Base-by-base conservation (phyloP, 2,113 vertebrate genomes). In the Clarias magur region DNA sequence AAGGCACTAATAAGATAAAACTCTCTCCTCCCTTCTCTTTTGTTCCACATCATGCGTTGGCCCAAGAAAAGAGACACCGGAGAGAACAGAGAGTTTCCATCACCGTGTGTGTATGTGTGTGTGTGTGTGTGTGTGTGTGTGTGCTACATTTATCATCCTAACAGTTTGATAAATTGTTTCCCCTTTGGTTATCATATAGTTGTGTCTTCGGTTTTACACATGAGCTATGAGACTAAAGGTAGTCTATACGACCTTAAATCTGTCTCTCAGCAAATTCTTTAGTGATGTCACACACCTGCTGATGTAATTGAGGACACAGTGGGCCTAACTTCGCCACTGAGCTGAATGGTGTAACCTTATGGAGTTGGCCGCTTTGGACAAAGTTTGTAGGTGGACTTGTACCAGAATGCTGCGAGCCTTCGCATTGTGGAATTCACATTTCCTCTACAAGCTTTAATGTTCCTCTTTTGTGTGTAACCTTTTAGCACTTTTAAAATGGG, bases 11-110 rank as follows among this genome's bases (percentile, higher is more conserved):
- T 85, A 76, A 78, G 72, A 85, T 63, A 59, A 85, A 76, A 42
- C n/a, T 53, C 38, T 53, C 56, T 78, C 94, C 94, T 94, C 91
- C 91, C 87, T 94, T 92, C 91, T 93, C 93, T 92, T 94, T 94
- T 93, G 91, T 93, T 93, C 92, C 90, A 88, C 89, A 89, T 89
- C 85, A 90, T 72, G 89, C 86, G 89, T 85, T 38, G 83, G 93
- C 93, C 88, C 91, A 92, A 93, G 90, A 91, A 87, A 87, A 86
- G 90, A 85, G 91, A 85, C 92, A 90, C 59, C 86, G 85, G 65
- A 86, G 91, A 90, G 91, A 87, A 90, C 72, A 90, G 79, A 92
- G 92, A 91, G 91, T 92, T 90, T 65, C 62, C 62, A 83, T 88
- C 88, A 89, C 88, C 10, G 60, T 82, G 76, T 80, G 54, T 80